Evolutionary conservation across 2,888 invertebrate genomes (phyloP).

Genomic region (Leucozona laternaria): DNA sequence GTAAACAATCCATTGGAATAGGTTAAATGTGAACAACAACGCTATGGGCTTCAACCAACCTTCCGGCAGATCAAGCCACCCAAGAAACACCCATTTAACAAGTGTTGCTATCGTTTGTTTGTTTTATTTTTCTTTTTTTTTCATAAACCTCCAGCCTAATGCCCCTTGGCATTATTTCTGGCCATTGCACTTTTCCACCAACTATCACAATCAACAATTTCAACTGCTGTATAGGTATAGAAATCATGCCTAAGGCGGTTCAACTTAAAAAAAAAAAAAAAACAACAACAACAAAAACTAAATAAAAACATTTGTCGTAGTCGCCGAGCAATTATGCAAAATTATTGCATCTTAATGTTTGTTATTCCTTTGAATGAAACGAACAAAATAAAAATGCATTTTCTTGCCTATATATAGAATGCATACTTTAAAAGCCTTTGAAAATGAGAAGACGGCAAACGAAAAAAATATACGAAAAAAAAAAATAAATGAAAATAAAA

Average conservation of each 20-base stretch:
- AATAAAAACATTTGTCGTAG: constrained; percentile 31
- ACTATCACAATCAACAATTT: background rate
- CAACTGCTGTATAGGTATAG: background rate
- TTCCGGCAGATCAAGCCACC: constrained; percentile 31
- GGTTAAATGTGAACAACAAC: constrained; percentile 53
- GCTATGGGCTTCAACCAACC: background rate
- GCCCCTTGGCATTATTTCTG: constrained; percentile 72
- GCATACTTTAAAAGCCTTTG: constrained; percentile 54
- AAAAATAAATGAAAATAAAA: constrained; percentile 7
- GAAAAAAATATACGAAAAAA: background rate
- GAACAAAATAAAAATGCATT: constrained; percentile 34
- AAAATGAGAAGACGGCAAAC: background rate
- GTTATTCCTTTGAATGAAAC: constrained; percentile 47
- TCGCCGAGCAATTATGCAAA: constrained; percentile 74
- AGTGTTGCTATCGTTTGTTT: constrained; percentile 38
- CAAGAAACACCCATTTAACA: constrained; percentile 41
- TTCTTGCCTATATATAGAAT: constrained; percentile 54
- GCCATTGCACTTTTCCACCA: constrained; percentile 65
- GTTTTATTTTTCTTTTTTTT: background rate
- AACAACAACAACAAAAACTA: constrained; percentile 8
- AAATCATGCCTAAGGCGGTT: constrained; percentile 18
- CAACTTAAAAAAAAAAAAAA: constrained; percentile 21
- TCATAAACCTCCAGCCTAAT: constrained; percentile 30
- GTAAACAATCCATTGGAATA: constrained; percentile 44
- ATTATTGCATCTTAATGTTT: constrained; percentile 73